These are phyloP conservation scores for Aplocera efformata DNA, from an alignment of 2,888 invertebrate species.

Conservation along the genomic window DNA sequence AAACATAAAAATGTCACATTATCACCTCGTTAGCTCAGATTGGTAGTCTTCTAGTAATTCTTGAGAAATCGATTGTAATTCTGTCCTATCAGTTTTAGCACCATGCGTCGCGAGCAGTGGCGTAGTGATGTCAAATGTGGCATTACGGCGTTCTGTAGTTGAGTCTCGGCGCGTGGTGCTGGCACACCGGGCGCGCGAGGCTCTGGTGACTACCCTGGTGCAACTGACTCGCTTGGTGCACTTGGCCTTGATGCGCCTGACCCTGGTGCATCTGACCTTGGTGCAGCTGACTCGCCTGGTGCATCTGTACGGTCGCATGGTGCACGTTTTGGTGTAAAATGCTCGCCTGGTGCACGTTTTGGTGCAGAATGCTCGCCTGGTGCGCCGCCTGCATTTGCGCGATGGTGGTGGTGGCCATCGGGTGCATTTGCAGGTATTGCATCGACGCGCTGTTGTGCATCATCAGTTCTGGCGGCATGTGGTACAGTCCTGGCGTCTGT, in stretches of 20 bases:
- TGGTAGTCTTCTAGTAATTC: too few relatives aligned
- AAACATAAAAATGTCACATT: too few relatives aligned
- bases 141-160: conserved; percentile 38
- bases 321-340: conserved; percentile 26
- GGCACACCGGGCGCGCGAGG: conserved; percentile 45
- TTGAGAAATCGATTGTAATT: conserved; percentile 4
- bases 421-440: conserved; percentile 68
- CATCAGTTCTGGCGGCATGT: conserved; percentile 75
- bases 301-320: conserved; percentile 17
- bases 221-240: conserved; percentile 21
- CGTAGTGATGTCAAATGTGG: conserved; percentile 30
- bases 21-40: too few relatives aligned
- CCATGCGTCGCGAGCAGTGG: conserved; percentile 5
- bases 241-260: conserved; percentile 9
- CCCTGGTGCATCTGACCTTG: background rate
- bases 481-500: conserved; percentile 71
- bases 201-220: conserved; percentile 13
- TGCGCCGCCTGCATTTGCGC: conserved; percentile 38
- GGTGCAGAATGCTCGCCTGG: conserved; percentile 33
- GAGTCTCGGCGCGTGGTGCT: conserved; percentile 48
- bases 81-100: conserved; percentile 1
- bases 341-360: conserved; percentile 24
- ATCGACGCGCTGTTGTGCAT: conserved; percentile 66
- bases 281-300: too few relatives aligned
- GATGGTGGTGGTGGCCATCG: conserved; percentile 37